Percentiles rank a stretch among this genome's conserved stretches.
phyloP scores from a whole-genome alignment of 1,140 invertebrate species.

The Macrotrachela quadricornifera region DNA sequence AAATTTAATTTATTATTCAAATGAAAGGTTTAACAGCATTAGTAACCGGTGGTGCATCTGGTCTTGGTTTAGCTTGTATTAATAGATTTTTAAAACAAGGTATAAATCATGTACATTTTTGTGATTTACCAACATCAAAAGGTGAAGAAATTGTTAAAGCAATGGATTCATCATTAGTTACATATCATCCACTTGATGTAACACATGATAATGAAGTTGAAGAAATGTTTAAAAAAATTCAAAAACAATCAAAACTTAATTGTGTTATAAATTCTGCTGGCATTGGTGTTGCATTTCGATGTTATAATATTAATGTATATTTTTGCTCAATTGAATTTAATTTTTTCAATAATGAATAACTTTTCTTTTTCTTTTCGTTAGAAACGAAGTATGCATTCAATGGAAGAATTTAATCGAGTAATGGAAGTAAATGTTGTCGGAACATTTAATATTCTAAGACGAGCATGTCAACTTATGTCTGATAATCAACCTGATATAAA shows the following conservation, averaged over 20 bases:
- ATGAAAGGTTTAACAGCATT: background rate
- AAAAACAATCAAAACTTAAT: background rate
- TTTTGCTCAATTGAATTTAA: no score
- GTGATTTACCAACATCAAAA: background rate
- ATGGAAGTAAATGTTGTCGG: background rate
- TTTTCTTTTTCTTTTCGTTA: background rate
- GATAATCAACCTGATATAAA: background rate
- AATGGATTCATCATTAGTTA: no score
- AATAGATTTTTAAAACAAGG: background rate
- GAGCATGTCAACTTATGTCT: background rate
- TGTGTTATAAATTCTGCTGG: background rate
- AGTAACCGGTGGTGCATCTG: background rate
- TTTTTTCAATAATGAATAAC: no score
- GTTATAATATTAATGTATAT: no score
- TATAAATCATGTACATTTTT: background rate
- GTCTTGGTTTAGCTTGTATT: background rate
- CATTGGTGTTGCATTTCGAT: no score
- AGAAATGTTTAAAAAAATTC: no score
- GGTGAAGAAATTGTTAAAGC: no score
- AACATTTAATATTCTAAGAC: background rate
- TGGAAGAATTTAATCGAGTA: background rate
- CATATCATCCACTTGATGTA: no score
- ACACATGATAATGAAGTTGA: conserved; percentile 33
- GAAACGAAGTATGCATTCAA: background rate
- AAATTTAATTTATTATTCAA: background rate